Evolutionary conservation across 2,888 invertebrate species (phyloP).

Genomic region (Hylaea fasciaria): DNA sequence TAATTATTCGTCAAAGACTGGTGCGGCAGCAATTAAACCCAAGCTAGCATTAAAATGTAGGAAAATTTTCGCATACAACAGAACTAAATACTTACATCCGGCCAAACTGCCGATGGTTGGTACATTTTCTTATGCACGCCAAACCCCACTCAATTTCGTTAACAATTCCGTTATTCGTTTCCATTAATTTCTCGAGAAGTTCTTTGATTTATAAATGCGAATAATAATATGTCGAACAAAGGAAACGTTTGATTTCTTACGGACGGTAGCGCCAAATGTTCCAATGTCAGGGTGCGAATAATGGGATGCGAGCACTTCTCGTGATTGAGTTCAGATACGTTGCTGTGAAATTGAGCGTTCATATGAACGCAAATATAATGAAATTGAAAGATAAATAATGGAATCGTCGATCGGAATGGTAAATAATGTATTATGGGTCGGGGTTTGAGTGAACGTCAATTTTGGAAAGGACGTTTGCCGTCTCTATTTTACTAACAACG

Average conservation of each 20-base stretch:
- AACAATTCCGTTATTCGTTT: too few relatives aligned
- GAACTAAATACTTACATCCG: too few relatives aligned
- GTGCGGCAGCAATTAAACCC: too few relatives aligned
- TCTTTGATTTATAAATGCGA: constrained; percentile 11
- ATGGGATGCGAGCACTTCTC: constrained; percentile 21
- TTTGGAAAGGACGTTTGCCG: too few relatives aligned
- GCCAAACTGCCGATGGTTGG: too few relatives aligned
- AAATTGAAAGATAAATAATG: constrained; percentile 3
- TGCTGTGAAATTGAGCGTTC: constrained; percentile 13
- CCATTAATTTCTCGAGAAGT: constrained; percentile 2
- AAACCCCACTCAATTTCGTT: too few relatives aligned
- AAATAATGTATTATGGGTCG: background rate
- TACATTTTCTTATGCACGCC: too few relatives aligned
- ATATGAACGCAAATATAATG: constrained; percentile 5
- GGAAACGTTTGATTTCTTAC: constrained; percentile 13
- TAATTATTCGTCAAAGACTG: too few relatives aligned
- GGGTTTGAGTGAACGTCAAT: too few relatives aligned
- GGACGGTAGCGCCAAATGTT: constrained; percentile 17
- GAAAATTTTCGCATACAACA: too few relatives aligned
- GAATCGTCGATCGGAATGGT: background rate
- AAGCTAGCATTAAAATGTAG: too few relatives aligned
- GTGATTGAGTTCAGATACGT: constrained; percentile 18
- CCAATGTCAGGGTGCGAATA: constrained; percentile 18
- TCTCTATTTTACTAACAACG: too few relatives aligned
- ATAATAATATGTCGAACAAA: constrained; percentile 27